Percentiles rank a stretch among this genome's conserved stretches.
These are phyloP conservation scores for Cyprinodon diabolis DNA, from an alignment of 2,797 vertebrate genomes.

Conservation along the genomic window DNA sequence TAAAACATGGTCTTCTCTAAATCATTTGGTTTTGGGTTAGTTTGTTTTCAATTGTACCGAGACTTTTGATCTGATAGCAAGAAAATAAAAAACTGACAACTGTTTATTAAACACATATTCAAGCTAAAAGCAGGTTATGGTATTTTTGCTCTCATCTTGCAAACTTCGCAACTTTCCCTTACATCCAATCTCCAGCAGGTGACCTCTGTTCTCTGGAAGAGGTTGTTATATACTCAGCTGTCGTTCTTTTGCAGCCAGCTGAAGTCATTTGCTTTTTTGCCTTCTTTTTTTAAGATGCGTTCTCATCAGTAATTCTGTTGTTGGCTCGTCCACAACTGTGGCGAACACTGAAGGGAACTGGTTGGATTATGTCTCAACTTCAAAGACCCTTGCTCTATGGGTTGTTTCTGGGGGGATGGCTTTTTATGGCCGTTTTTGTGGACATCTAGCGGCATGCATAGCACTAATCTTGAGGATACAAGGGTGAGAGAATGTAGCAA, in stretches of 20 bases:
- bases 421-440: constrained; percentile 75
- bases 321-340: constrained; percentile 27
- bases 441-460: constrained; percentile 60
- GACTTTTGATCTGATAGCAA: background rate
- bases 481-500: constrained; percentile 63
- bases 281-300: constrained; percentile 27
- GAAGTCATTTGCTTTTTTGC: constrained; percentile 25
- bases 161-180: background rate
- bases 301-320: constrained; percentile 21
- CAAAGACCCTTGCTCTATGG: constrained; percentile 52
- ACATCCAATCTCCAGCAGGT: background rate
- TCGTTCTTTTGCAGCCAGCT: constrained; percentile 11
- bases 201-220: too few relatives aligned
- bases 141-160: too few relatives aligned
- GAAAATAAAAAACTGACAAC: background rate
- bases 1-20: background rate
- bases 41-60: too few relatives aligned
- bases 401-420: constrained; percentile 48
- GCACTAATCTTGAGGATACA: constrained; percentile 57
- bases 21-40: background rate
- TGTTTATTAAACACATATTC: constrained; percentile 6
- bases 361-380: constrained; percentile 50
- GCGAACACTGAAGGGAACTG: constrained; percentile 55
- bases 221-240: constrained; percentile 9
- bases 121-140: too few relatives aligned